Base-by-base conservation (phyloP, 2,888 invertebrate species). In the Perdita meconis region DNA sequence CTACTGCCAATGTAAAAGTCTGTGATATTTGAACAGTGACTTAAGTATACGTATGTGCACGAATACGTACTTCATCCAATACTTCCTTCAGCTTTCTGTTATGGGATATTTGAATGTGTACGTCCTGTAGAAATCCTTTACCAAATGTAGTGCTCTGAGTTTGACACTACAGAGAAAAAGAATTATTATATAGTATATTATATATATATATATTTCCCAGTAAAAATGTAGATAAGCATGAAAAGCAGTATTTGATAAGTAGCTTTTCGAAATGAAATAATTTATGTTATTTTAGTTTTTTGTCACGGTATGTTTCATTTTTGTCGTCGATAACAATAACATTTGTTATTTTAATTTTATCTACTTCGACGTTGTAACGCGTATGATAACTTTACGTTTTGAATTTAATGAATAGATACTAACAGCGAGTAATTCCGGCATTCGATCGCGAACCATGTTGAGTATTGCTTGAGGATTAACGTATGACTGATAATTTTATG, bases 391-490 rank as follows among this genome's bases (percentile, higher is more conserved):
- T 30, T 55, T 53, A 26, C 38, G 24, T 16, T 16, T 26, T 19
- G 16, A 53, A n/a, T 38, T 4, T 63, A 8, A n/a, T 10, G 10
- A 76, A 60, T 47, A 10, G 64, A 80, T 83, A 92, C 92, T 88
- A 88, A 92, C 92, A 24, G 90, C 89, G 81, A 84, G 87, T 80
- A 92, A 88, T 72, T 92, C 92, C 16, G 87, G 86, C 83, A 91
- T 86, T 65, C 92, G 91, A 85, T 92, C 92, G 69, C 92, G 90
- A 50, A 91, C 87, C 92, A 92, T 92, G 84, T 74, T 89, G 81
- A 78, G 44, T 79, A 68, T 81, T 69, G 75, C 59, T 64, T 74
- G 53, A 72, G 36, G 69, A 81, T 81, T 78, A 65, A 60, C 26
- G 63, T 70, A 50, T 73, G 73, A 87, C 86, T 88, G 81, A 85